Evolutionary conservation across 1,140 invertebrate genomes (phyloP), one percentile per base, ranked within the genome.

Genomic region (Gryllus bimaculatus): DNA sequence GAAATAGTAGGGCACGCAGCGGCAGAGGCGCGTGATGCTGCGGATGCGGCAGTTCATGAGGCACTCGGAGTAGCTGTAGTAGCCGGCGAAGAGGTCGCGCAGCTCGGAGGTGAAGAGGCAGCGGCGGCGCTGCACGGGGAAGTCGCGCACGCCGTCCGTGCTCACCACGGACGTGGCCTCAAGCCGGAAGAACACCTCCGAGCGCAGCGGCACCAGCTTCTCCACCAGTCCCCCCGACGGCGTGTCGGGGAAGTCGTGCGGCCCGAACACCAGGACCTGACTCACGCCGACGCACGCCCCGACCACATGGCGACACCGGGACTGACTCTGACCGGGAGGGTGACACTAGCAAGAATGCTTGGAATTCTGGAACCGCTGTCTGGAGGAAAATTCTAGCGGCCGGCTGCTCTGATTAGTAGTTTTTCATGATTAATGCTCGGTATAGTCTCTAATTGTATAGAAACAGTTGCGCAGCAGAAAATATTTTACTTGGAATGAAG

Each of bases 21-120:
- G 83, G 81, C 90, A 91, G 0, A 88, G 81, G 0, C 85, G 82
- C 54, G 83, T 82, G 5, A 90, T 83, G 12, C 87, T 85, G 8
- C 83, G 83, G 0, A 88, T 83, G n/a, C 87, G 86, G 82, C 90
- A 91, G 26, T 86, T 84, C 4, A 88, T 85, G 8, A 91, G 86
- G 81, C 90, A 91, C 73, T 89, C 85, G 81, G 88, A 90, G 81
- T 88, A 89, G 20, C 87, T 89, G 81, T 91, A 91, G 26, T 47
- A 74, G 0, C 84, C 81, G 6, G 83, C 82, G 66, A 84, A 86
- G 6, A 84, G 79, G 0, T 82, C 79, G 6, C 78, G 73, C 13
- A 82, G 76, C 79, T 90, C 90, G 76, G 88, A 83, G 3, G 83
- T 78, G 80, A 90, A 90, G 7, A 88, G 84, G 80, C 90, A 91